phyloP scores from a whole-genome alignment of 1,140 invertebrate species.

The Drosophila funebris region DNA sequence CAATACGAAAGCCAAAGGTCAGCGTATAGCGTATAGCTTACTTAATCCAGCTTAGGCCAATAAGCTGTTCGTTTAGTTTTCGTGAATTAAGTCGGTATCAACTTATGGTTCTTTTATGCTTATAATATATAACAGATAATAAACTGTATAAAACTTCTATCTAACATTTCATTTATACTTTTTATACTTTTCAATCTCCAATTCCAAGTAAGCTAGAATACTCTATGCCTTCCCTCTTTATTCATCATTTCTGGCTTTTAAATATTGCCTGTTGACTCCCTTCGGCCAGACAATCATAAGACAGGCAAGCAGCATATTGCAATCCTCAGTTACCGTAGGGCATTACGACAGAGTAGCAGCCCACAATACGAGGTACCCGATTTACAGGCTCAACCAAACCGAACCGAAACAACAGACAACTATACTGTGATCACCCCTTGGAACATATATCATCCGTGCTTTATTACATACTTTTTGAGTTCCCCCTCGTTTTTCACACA shows the following conservation, averaged over 20 bases:
- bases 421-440: conserved; percentile 17
- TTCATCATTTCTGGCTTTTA: conserved; percentile 11
- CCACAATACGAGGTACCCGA: conserved; percentile 15
- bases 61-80: neutral
- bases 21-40: too few relatives aligned
- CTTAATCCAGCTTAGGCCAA: neutral
- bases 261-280: neutral
- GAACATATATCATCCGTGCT: conserved; percentile 57
- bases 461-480: conserved; percentile 46
- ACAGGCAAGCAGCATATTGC: neutral
- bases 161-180: neutral
- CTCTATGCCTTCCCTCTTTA: neutral
- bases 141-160: neutral
- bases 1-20: conserved; percentile 6
- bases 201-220: neutral
- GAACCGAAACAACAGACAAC: neutral
- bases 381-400: conserved; percentile 1
- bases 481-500: conserved; percentile 25
- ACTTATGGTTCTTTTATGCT: neutral
- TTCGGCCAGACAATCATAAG: neutral
- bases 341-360: conserved; percentile 4
- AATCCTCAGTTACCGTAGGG: conserved; percentile 11
- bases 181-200: conserved; percentile 1
- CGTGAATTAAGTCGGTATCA: neutral
- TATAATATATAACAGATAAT: too few relatives aligned